Evolutionary conservation across 1,140 invertebrate species (phyloP).

Genomic region (Aporrectodea caliginosa): DNA sequence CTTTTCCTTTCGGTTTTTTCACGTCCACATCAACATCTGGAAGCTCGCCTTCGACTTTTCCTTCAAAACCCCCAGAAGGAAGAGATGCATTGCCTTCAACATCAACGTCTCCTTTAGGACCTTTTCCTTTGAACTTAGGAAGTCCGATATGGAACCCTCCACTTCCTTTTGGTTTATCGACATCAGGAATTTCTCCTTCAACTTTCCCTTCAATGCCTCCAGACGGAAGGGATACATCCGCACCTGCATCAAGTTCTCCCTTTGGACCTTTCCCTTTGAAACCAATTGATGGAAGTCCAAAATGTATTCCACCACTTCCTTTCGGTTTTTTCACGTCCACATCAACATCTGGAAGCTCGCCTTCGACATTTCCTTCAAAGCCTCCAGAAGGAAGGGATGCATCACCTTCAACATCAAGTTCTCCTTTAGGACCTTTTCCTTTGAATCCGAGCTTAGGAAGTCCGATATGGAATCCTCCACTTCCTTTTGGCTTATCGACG

Average conservation of each 20-base stretch:
- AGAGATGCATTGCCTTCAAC: not conserved
- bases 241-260: no score
- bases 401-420: not conserved
- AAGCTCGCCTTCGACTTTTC: not conserved
- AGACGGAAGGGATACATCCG: no score
- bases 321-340: no score
- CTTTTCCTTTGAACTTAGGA: conserved; percentile 4
- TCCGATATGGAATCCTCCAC: not conserved
- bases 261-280: no score
- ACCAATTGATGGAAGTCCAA: no score
- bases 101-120: not conserved
- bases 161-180: not conserved
- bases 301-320: no score
- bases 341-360: no score
- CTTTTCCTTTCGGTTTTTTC: conserved; percentile 10
- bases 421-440: not conserved
- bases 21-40: conserved; percentile 5
- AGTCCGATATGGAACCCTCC: not conserved
- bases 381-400: conserved; percentile 2
- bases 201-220: not conserved
- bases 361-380: no score
- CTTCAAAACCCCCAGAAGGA: not conserved
- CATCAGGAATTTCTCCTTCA: not conserved
- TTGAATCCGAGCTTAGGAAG: conserved; percentile 7
- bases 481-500: not conserved